Evolutionary conservation across 1,140 invertebrate genomes (phyloP), one percentile per base, ranked within the genome.

Genomic region (Contarinia nasturtii): DNA sequence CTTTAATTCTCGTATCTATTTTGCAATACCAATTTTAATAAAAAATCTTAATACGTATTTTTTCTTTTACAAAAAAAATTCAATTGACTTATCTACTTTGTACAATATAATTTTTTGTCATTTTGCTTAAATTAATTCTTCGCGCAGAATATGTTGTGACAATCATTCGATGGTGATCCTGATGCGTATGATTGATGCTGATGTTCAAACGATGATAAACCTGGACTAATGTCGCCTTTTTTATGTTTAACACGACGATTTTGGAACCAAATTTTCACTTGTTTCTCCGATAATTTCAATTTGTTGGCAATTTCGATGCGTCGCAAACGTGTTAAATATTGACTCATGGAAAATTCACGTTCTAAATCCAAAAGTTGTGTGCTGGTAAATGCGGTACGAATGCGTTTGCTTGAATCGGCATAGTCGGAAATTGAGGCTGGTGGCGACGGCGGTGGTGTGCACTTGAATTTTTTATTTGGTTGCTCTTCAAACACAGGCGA

Each of bases 221-320:
- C 27, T 33, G 43, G 43, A 33, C 43, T 27, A 11, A 12, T 12
- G 17, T 44, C 81, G 54, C 81, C 84, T 57, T 92, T 92, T 71
- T 93, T 92, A 60, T 88, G 76, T 58, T 93, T 93, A 2, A 93
- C 90, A 3, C 89, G 70, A 12, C 81, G 71, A 59, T 91, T 91
- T 62, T 93, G 88, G 58, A 93, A 64, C 90, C 90, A 94, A 47
- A 93, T 93, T 64, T 90, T 93, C 37, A 93, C 87, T 67, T 93
- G 89, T 60, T 94, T 95, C 65, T 94, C 90, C 0, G 86, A 89
- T 1, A 95, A 63, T 19, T 80, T 75, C 45, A 94, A 65, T 52
- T 83, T 78, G 7, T 86, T 89, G 0, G 91, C 91, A 45, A 94
- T 90, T 61, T 94, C 89, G 51, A 95, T 93, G 49, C 90, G 70